These are phyloP conservation scores for Drosophila lacertosa DNA, from an alignment of 1,140 invertebrate genomes.

Conservation along the genomic window DNA sequence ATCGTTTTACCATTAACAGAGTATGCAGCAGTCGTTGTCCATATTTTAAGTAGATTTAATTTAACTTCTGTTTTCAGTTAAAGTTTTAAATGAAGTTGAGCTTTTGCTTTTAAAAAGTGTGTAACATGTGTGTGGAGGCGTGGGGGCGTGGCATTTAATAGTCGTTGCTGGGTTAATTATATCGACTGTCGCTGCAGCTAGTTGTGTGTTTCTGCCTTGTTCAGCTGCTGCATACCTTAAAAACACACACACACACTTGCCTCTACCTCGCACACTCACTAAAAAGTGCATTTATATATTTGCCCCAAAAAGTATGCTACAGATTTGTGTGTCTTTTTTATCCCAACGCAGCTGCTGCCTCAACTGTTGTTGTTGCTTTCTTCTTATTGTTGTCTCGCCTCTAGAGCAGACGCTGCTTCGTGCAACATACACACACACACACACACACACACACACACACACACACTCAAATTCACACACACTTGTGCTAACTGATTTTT, in stretches of 20 bases:
- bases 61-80: neutral
- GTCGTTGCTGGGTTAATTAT: neutral
- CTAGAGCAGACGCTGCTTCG: conserved; percentile 77
- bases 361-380: conserved; percentile 24
- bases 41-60: neutral
- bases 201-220: conserved; percentile 5
- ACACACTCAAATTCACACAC: conserved; percentile 21
- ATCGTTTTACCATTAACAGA: no score
- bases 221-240: conserved; percentile 11
- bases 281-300: conserved; percentile 26
- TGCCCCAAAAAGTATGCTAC: conserved; percentile 77
- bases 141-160: neutral
- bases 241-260: neutral
- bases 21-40: no score
- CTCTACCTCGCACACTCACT: neutral
- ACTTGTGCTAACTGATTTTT: conserved; percentile 74
- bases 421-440: conserved; percentile 47
- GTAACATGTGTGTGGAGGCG: neutral
- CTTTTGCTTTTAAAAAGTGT: neutral
- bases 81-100: neutral
- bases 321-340: conserved; percentile 40
- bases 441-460: conserved; percentile 15
- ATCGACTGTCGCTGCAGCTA: conserved; percentile 7
- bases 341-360: conserved; percentile 51
- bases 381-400: conserved; percentile 57